Evolutionary conservation across 1,140 invertebrate species (phyloP).

Genomic region (Caenorhabditis inopinata): DNA sequence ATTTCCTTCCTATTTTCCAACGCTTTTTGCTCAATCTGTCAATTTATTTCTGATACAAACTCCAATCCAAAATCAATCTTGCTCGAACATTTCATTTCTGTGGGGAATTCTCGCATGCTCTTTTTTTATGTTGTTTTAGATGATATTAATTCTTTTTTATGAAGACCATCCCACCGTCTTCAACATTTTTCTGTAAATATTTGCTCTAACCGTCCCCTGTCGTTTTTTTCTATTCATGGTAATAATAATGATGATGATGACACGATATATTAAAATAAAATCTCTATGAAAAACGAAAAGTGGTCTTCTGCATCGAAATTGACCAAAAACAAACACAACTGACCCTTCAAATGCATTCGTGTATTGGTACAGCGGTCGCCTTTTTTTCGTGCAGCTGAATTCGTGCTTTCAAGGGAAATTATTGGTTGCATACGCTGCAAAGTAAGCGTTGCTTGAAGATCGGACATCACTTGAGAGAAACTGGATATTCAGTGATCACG

Average conservation of each 20-base stretch:
- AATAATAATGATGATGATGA: neutral
- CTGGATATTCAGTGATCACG: conserved; percentile 6
- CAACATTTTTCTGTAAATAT: conserved; percentile 5
- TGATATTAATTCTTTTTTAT: neutral
- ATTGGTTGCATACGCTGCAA: no score
- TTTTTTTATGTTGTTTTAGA: neutral
- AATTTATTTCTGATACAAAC: no score
- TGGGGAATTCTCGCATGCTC: no score
- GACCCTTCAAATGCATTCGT: conserved; percentile 15
- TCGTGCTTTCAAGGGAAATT: no score
- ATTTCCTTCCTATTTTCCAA: neutral
- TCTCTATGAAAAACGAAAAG: conserved; percentile 1
- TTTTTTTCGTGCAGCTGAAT: no score
- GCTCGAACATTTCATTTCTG: neutral
- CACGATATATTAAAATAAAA: conserved; percentile 26
- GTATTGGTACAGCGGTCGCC: neutral
- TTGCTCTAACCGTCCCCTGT: neutral
- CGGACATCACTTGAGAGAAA: neutral
- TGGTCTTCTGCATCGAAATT: conserved; percentile 9
- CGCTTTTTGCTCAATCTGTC: no score
- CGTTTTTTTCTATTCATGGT: conserved; percentile 7
- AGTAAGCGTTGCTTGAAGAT: no score
- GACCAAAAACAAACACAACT: conserved; percentile 23
- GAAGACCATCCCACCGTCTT: no score
- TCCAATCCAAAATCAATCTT: conserved; percentile 3